Percentiles rank a stretch among this genome's conserved stretches.
Evolutionary conservation across 2,888 invertebrate species (phyloP).

Genomic region (Sturmia bella): DNA sequence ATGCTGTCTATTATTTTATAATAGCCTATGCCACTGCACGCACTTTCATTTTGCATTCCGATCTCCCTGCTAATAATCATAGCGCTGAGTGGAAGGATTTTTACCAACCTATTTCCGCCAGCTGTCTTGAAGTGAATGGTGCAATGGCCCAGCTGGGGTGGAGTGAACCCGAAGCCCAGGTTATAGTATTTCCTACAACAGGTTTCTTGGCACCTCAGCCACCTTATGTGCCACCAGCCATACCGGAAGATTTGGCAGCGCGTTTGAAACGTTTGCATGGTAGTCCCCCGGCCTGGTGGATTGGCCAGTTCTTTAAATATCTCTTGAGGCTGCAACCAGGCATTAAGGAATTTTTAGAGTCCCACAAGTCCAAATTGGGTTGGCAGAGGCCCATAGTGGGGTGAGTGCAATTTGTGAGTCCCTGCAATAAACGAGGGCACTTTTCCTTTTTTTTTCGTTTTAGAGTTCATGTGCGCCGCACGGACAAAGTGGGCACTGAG

Average conservation of each 20-base stretch:
- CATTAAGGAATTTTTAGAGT: constrained; percentile 88
- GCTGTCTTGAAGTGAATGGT: constrained; percentile 87
- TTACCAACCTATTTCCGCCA: constrained; percentile 94
- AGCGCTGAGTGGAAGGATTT: constrained; percentile 96
- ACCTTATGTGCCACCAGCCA: constrained; percentile 92
- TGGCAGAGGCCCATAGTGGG: constrained; percentile 95
- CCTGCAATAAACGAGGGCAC: background rate
- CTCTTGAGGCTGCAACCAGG: constrained; percentile 90
- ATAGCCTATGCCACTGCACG: constrained; percentile 97
- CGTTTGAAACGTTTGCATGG: constrained; percentile 92
- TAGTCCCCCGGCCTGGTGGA: constrained; percentile 98
- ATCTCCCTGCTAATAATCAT: constrained; percentile 96
- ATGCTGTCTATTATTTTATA: constrained; percentile 97
- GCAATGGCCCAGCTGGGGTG: constrained; percentile 89
- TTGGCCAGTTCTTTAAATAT: constrained; percentile 97
- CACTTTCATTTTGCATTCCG: constrained; percentile 95
- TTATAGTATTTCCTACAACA: constrained; percentile 96
- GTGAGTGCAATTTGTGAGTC: constrained; percentile 82
- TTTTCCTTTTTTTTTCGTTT: constrained; percentile 70
- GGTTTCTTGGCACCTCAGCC: constrained; percentile 94
- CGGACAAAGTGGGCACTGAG: constrained; percentile 97
- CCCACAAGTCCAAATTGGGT: constrained; percentile 89
- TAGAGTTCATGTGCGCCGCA: constrained; percentile 90
- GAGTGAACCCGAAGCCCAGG: constrained; percentile 89
- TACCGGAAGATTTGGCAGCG: constrained; percentile 94